These are phyloP conservation scores for Orgyia antiqua DNA, from an alignment of 2,888 invertebrate species.

Conservation along the genomic window DNA sequence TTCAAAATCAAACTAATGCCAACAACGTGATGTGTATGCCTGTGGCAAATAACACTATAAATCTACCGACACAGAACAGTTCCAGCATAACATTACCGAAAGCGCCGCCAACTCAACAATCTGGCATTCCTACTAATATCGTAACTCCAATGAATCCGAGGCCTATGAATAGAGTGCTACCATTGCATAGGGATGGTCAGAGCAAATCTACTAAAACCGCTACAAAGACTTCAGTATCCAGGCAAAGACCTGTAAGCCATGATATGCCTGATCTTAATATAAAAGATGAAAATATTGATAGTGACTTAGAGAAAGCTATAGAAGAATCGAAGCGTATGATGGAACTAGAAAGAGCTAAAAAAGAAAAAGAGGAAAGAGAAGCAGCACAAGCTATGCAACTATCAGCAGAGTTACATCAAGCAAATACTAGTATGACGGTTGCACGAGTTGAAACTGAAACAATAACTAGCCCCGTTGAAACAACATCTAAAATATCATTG, in stretches of 20 bases:
- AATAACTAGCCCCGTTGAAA: constrained; percentile 29
- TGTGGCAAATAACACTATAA: constrained; percentile 65
- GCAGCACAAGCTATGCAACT: constrained; percentile 55
- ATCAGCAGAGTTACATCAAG: constrained; percentile 52
- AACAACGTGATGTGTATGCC: constrained; percentile 68
- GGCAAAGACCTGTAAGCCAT: constrained; percentile 57
- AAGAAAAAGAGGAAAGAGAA: constrained; percentile 66
- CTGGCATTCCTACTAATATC: constrained; percentile 83
- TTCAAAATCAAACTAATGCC: constrained; percentile 54
- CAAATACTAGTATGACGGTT: constrained; percentile 47
- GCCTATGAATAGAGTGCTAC: constrained; percentile 88
- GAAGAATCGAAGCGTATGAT: constrained; percentile 72
- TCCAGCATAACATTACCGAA: constrained; percentile 80
- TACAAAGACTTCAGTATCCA: constrained; percentile 47
- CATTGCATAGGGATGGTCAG: constrained; percentile 84
- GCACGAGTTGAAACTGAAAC: constrained; percentile 27
- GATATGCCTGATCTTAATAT: constrained; percentile 74
- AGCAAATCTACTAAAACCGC: constrained; percentile 62
- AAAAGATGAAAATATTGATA: constrained; percentile 73
- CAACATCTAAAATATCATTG: constrained; percentile 54
- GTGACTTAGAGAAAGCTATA: constrained; percentile 71
- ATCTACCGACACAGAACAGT: constrained; percentile 67
- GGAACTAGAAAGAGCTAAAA: constrained; percentile 64
- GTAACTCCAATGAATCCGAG: constrained; percentile 83
- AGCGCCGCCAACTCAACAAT: constrained; percentile 78